A percentile compares a stretch with the other conserved stretches of the same genome.
Conservation (phyloP, 2,113 vertebrate genomes). For the Osmerus eperlanus region DNA sequence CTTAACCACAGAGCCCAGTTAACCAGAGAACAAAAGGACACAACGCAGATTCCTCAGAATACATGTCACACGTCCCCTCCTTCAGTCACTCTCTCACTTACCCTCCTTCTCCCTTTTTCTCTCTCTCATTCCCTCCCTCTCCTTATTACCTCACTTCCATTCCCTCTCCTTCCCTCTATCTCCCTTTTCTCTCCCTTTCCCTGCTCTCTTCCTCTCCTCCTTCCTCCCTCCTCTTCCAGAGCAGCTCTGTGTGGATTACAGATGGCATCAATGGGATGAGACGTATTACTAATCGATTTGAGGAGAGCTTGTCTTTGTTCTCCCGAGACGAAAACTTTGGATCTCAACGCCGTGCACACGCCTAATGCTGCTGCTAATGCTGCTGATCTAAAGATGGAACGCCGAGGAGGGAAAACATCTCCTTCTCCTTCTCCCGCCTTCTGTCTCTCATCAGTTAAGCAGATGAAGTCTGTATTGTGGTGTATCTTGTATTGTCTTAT, state of each 20-base stretch:
- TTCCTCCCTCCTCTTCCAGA: slow-evolving; percentile 49
- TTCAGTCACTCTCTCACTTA: slow-evolving; percentile 18
- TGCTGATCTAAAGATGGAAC: slow-evolving; percentile 62
- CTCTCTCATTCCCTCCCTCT: slow-evolving; percentile 35
- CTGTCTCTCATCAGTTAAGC: slow-evolving; percentile 61
- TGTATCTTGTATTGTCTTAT: slow-evolving; percentile 50
- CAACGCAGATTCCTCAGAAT: slow-evolving; percentile 70
- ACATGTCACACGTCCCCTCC: slow-evolving; percentile 48
- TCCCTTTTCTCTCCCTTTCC: slow-evolving; percentile 37
- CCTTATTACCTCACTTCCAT: slow-evolving; percentile 18
- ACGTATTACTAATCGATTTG: slow-evolving; percentile 78
- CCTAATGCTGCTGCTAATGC: slow-evolving; percentile 56
- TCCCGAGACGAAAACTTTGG: slow-evolving; percentile 66
- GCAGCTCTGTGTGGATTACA: slow-evolving; percentile 75
- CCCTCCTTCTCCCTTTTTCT: slow-evolving; percentile 2
- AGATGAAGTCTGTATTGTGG: slow-evolving; percentile 53
- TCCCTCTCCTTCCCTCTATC: slow-evolving; percentile 19
- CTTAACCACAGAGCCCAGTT: slow-evolving; percentile 70
- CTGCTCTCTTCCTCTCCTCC: background rate
- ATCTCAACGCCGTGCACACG: slow-evolving; percentile 51
- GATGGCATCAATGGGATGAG: slow-evolving; percentile 74
- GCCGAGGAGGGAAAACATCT: slow-evolving; percentile 20
- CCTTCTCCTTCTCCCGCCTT: slow-evolving; percentile 8
- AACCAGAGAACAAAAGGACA: slow-evolving; percentile 23
- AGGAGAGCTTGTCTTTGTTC: slow-evolving; percentile 65